Conservation (phyloP, 92 coral and sea anemone genomes). For the Parazoanthus swiftii region DNA sequence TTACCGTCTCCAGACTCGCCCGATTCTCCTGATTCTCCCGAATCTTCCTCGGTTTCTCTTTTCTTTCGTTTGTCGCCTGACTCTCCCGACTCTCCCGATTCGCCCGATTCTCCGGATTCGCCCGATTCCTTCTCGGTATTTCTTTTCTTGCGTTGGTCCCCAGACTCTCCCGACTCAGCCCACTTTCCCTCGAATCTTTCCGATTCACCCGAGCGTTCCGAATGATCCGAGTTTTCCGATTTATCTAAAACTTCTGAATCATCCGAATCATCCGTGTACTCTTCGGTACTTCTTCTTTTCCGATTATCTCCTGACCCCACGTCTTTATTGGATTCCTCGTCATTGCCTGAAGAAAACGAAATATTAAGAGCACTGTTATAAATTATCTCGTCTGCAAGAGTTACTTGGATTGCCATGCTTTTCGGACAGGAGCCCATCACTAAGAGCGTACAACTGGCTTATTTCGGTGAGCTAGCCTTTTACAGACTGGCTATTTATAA, state of each 20-base stretch:
- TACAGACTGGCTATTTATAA: too few species aligned
- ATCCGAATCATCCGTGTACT: not conserved
- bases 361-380: not conserved
- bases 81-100: constrained; percentile 4
- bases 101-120: constrained; percentile 24
- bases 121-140: constrained; percentile 7
- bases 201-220: constrained; percentile 20
- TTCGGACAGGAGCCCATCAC: too few species aligned
- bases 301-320: not conserved
- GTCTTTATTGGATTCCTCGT: not conserved
- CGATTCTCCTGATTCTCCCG: not conserved
- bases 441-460: too few species aligned
- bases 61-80: not conserved
- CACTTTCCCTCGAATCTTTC: constrained; percentile 24
- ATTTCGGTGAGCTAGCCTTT: too few species aligned
- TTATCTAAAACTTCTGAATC: too few species aligned
- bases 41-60: not conserved
- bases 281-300: not conserved
- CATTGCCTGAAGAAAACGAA: not conserved
- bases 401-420: too few species aligned
- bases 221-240: constrained; percentile 1
- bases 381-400: not conserved
- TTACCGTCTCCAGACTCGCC: constrained; percentile 37
- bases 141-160: not conserved
- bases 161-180: constrained; percentile 2